Evolutionary conservation across 2,888 invertebrate species (phyloP).

Genomic region (Nymphalis polychloros): DNA sequence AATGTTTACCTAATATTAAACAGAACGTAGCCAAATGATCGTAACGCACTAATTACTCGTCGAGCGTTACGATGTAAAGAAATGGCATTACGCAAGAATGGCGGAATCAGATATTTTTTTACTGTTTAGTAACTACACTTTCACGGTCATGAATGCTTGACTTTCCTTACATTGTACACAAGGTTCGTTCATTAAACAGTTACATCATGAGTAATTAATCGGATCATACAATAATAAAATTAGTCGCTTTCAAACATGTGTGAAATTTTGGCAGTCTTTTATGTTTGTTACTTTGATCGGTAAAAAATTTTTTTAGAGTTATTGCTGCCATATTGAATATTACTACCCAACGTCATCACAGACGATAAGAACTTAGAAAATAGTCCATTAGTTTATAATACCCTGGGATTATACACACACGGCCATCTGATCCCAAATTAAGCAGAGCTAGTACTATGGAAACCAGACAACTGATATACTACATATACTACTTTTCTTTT

Average conservation of each 20-base stretch:
- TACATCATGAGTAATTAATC: slow-evolving; percentile 30
- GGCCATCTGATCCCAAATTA: too few relatives aligned
- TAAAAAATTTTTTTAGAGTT: too few relatives aligned
- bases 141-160: slow-evolving; percentile 70
- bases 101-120: slow-evolving; percentile 57
- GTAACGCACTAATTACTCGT: slow-evolving; percentile 43
- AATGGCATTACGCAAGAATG: slow-evolving; percentile 40
- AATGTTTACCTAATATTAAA: slow-evolving; percentile 32
- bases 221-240: slow-evolving; percentile 18
- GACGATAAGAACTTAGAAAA: too few relatives aligned
- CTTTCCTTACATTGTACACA: slow-evolving; percentile 63
- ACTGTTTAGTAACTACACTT: slow-evolving; percentile 62
- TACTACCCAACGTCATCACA: too few relatives aligned
- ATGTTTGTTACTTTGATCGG: neutral
- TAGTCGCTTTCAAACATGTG: slow-evolving; percentile 9
- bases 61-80: slow-evolving; percentile 23
- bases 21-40: slow-evolving; percentile 38
- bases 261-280: neutral
- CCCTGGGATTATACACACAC: too few relatives aligned
- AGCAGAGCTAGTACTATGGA: too few relatives aligned
- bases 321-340: too few relatives aligned
- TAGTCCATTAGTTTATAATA: too few relatives aligned
- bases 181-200: slow-evolving; percentile 30
- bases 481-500: too few relatives aligned
- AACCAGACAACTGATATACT: too few relatives aligned